phyloP scores from a whole-genome alignment of 2,113 vertebrate genomes.

The Paraplagusia blochii region DNA sequence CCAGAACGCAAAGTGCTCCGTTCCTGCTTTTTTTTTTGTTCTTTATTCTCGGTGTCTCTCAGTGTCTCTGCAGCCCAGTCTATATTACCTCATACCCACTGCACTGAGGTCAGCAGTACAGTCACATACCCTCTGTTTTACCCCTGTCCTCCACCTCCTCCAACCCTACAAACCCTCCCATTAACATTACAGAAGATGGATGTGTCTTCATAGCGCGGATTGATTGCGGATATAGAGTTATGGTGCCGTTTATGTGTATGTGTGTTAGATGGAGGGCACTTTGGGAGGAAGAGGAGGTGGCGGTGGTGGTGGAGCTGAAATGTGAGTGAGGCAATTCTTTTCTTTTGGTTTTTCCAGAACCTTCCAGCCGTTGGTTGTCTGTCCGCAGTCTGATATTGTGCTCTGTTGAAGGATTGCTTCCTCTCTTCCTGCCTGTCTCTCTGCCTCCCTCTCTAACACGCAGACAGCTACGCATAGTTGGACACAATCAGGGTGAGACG shows the following conservation, averaged over 20 bases:
- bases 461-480: slow-evolving; percentile 29
- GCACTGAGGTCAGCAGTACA: slow-evolving; percentile 86
- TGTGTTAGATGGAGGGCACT: slow-evolving; percentile 84
- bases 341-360: slow-evolving; percentile 67
- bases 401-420: slow-evolving; percentile 74
- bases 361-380: slow-evolving; percentile 70
- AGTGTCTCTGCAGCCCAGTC: slow-evolving; percentile 25
- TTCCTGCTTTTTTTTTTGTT: slow-evolving; percentile 42
- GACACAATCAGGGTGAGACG: slow-evolving; percentile 65
- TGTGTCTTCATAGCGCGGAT: slow-evolving; percentile 98
- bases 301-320: slow-evolving; percentile 78
- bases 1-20: slow-evolving; percentile 24
- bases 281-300: slow-evolving; percentile 71
- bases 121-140: slow-evolving; percentile 92
- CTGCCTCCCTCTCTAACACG: slow-evolving; percentile 23
- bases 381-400: slow-evolving; percentile 71
- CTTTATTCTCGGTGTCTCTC: background rate
- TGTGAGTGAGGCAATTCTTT: slow-evolving; percentile 81
- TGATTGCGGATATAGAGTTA: slow-evolving; percentile 99
- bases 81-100: slow-evolving; percentile 74
- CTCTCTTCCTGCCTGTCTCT: slow-evolving; percentile 61
- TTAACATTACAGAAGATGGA: slow-evolving; percentile 98
- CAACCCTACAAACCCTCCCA: slow-evolving; percentile 80
- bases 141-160: slow-evolving; percentile 84
- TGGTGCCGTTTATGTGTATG: slow-evolving; percentile 93